Base-by-base conservation (phyloP, 2,113 vertebrate genomes). In the Lutjanus erythropterus region DNA sequence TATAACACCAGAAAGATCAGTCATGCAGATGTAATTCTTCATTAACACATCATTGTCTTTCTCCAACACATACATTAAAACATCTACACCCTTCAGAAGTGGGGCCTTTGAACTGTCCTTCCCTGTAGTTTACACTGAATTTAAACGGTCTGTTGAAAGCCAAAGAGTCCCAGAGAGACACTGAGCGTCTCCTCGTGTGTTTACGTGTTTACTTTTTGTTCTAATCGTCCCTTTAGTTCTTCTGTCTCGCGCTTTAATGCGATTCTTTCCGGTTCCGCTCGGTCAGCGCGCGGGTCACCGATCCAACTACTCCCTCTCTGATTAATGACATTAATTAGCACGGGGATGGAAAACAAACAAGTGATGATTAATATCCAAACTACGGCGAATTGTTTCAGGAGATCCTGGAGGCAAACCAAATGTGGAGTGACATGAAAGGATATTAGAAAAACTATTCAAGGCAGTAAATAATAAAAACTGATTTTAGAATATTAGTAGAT, bases 251-350 rank as follows among this genome's bases (percentile, higher is more conserved):
- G 87, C 86, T 81, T 89, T 89, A 94, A 94, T 91, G 90, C 90
- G 92, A 95, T 95, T 95, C 86, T 95, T 94, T 94, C 92, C 93
- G 89, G 94, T 94, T 95, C 91, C 94, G 90, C 93, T 90, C 92
- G 93, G 92, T 91, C 90, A 93, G 85, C 90, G 78, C 88, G 31
- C 77, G 89, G 92, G 90, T 93, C 90, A 92, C 83, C 74, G 87
- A 93, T 88, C 86, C 93, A 90, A 86, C 85, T 29, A 81, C 86
- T 72, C 88, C 85, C 58, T 75, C 60, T 81, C 85, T 83, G 50
- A 91, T 89, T 94, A 93, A 95, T 95, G 86, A 92, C 86, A 83
- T 86, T 92, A 92, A 94, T 95, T 94, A 94, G 86, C 75, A 29
- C 81, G 78, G 25, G 84, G 92, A 73, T 75, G 84, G 75, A 82